These are phyloP conservation scores for Smithornis capensis DNA, from an alignment of 2,113 vertebrate genomes.

Conservation along the genomic window DNA sequence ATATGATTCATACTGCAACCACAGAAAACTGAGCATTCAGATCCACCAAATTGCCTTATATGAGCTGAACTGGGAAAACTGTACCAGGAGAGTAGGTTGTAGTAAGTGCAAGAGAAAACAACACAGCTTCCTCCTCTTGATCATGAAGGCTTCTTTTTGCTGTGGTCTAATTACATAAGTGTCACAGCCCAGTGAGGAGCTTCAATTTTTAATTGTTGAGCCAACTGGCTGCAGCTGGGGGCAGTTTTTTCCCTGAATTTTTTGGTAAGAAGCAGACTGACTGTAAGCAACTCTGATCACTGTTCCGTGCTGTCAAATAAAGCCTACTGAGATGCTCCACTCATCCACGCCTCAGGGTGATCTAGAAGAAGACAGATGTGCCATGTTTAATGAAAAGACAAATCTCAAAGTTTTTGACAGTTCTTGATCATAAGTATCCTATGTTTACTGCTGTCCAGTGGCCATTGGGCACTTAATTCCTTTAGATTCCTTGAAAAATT, in stretches of 20 bases:
- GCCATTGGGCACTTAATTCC: neutral
- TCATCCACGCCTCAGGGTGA: neutral
- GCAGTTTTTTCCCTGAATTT: neutral
- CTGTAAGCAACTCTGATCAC: neutral
- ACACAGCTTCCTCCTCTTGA: neutral
- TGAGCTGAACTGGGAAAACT: neutral
- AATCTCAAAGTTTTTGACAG: neutral
- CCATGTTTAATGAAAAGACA: neutral
- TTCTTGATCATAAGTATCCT: neutral
- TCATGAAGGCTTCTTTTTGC: neutral
- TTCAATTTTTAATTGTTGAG: neutral
- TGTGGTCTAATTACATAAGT: fast-evolving
- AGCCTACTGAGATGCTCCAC: neutral
- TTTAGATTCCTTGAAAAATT: neutral
- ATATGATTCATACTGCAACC: neutral
- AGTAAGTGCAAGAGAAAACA: neutral
- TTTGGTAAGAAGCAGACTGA: neutral
- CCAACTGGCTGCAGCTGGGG: neutral
- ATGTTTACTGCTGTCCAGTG: neutral
- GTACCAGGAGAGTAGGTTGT: fast-evolving
- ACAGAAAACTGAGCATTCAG: neutral
- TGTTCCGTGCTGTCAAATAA: neutral
- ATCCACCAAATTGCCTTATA: neutral
- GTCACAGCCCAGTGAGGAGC: fast-evolving
- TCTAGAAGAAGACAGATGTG: neutral